Conservation (phyloP, 2,113 vertebrate genomes). For the Poeciliopsis retropinna region DNA sequence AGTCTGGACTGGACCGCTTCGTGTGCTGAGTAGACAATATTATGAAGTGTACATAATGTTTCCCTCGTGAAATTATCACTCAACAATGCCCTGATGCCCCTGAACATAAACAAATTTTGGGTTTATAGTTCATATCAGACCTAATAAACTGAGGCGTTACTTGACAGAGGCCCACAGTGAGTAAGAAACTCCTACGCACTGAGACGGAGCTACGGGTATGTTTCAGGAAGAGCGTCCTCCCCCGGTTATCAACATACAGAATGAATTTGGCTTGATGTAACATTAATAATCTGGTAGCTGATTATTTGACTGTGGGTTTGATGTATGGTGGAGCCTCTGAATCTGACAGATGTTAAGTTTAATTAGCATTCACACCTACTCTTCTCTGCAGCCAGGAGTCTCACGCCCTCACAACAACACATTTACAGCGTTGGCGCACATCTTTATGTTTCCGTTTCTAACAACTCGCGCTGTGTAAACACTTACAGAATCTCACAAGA, state of each 20-base stretch:
- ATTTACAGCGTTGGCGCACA: constrained; percentile 35
- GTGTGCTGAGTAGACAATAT: constrained; percentile 70
- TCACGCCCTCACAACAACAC: constrained; percentile 35
- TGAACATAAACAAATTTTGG: constrained; percentile 71
- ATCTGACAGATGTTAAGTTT: constrained; percentile 74
- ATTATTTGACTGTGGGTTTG: constrained; percentile 50
- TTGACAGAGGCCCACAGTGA: constrained; percentile 55
- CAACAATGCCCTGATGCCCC: constrained; percentile 61
- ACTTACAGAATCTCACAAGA: not conserved
- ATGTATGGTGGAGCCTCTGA: constrained; percentile 36
- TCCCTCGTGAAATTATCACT: constrained; percentile 71
- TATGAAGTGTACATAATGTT: constrained; percentile 71
- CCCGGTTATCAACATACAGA: constrained; percentile 10
- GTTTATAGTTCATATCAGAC: constrained; percentile 74
- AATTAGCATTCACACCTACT: constrained; percentile 70
- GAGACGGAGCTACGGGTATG: constrained; percentile 14
- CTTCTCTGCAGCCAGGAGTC: constrained; percentile 34
- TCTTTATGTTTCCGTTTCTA: constrained; percentile 18
- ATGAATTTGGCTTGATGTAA: not conserved
- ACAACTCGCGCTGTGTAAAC: constrained; percentile 14
- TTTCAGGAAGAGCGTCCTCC: constrained; percentile 12
- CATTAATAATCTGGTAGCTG: constrained; percentile 25
- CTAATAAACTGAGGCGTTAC: constrained; percentile 71
- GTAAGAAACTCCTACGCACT: constrained; percentile 46
- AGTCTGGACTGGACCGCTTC: constrained; percentile 48